Evolutionary conservation across 2,797 vertebrate species (phyloP), one percentile per base, ranked within the genome.

Genomic region (Parauchenoglanis ngamensis): DNA sequence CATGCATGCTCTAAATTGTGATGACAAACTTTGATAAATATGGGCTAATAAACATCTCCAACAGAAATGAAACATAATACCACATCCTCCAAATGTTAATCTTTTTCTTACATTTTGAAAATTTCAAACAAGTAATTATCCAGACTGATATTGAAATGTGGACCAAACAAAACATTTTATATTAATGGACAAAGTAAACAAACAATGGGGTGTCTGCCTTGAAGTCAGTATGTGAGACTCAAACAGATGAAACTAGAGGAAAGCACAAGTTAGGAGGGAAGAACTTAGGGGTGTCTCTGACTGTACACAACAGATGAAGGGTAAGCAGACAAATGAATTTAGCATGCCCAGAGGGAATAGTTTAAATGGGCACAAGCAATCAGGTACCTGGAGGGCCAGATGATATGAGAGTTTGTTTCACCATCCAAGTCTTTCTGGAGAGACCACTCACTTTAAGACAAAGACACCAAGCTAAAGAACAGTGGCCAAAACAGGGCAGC

Each of bases 391-490:
- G 70, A 73, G 7, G 10, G 70, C 70, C 70, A 46, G 70, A 5
- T 73, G 40, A 73, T 73, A 46, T 44, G 19, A 0, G 7, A 73
- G 40, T 73, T 44, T 44, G 70, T 46, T 46, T 68, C 67, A 68
- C 17, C 31, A 68, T 97, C 96, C 4, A 96, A 96, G 94, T 97
- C 96, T 97, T 96, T 97, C 94, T 96, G 95, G 90, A 98, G 96
- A 94, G 95, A 97, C 97, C 96, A 97, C 88, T 98, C 96, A 86
- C 95, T 96, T 94, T 96, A 96, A 95, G 95, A 73, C 21, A 95
- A 96, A 93, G 95, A 94, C 31, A 87, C 91, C 92, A 93, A 87
- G 91, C 93, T 94, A 92, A 85, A 90, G 91, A 89, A 92, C 78
- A 86, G 35, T 54, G 13, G 57, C 57, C 68, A 75, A 52, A 82